Evolutionary conservation across 2,888 invertebrate genomes (phyloP), one percentile per base, ranked within the genome.

Genomic region (Drosophila quinaria): DNA sequence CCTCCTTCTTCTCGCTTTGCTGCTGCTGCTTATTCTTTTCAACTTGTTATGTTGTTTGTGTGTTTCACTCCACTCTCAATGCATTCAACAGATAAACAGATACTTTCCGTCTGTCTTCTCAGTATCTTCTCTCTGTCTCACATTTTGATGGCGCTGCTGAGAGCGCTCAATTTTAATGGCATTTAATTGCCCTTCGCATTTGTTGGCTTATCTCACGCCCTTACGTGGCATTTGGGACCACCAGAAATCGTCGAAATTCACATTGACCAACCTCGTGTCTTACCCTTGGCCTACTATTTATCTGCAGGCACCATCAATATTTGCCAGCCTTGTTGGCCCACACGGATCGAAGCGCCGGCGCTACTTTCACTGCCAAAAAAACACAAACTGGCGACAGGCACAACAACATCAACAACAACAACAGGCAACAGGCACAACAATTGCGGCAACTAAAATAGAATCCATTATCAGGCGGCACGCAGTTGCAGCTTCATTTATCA

Each of bases 171-270:
- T 67, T 73, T 86, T 84, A 90, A 90, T 90, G 80, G 80, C 89
- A 84, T 82, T 84, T 84, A 90, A 88, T 84, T 84, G 86, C 90
- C 83, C 76, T 87, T 84, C 31, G 83, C 75, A 81, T 62, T 62
- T 58, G 37, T 46, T 62, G 54, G 68, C 82, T 87, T 87, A 89
- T 82, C 82, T 67, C 64, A 78, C 65, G 79, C 64, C 70, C 59
- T 67, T 76, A 55, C 49, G 49, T 44, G 70, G 65, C 39, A 62
- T 25, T 59, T 62, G 50, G 79, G 83, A 85, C 90, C 88, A 83
- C 88, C 83, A 72, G 65, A 72, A 74, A 74, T 50, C 41, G 51
- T 41, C 54, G 6, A 33, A 50, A 42, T 76, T 56, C 56, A 19
- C 79, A 61, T 61, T 58, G 54, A 60, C 47, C 44, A 79, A 29